phyloP scores from a whole-genome alignment of 2,797 vertebrate genomes.

The Mareca penelope region DNA sequence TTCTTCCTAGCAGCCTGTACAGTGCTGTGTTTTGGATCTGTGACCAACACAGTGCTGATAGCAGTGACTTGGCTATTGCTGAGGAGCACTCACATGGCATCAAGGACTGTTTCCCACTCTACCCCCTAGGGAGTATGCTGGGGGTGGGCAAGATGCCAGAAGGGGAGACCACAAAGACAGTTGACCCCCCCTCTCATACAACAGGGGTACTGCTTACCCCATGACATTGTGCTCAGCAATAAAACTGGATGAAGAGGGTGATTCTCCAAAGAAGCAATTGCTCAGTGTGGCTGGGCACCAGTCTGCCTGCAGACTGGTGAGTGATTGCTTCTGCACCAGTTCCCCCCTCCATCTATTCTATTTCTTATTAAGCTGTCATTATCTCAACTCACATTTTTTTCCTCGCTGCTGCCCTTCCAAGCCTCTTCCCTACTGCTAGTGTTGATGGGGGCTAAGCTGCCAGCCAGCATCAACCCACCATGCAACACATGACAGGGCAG shows the following conservation, averaged over 20 bases:
- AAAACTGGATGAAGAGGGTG: not conserved
- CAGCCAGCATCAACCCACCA: not conserved
- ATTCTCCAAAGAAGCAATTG: not conserved
- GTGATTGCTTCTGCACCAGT: not conserved
- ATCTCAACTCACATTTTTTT: not conserved
- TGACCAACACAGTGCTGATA: not conserved
- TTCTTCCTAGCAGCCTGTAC: not conserved
- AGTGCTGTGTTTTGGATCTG: not conserved
- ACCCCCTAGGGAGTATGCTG: too few relatives aligned
- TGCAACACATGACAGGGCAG: not conserved
- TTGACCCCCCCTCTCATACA: too few relatives aligned
- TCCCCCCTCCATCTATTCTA: not conserved
- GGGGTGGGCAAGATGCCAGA: not conserved
- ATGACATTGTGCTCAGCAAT: not conserved
- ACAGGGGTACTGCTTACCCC: not conserved
- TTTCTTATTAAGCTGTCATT: not conserved
- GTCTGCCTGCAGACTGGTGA: not conserved
- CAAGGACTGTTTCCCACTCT: not conserved
- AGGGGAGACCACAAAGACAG: not conserved
- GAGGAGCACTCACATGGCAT: not conserved
- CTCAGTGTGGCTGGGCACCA: too few relatives aligned
- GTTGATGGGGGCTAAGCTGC: not conserved
- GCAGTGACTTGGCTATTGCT: not conserved
- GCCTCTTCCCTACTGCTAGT: too few relatives aligned
- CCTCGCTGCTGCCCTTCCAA: rapidly evolving